These are phyloP conservation scores for Saturnia japonica DNA, from an alignment of 2,888 invertebrate species.

Conservation along the genomic window DNA sequence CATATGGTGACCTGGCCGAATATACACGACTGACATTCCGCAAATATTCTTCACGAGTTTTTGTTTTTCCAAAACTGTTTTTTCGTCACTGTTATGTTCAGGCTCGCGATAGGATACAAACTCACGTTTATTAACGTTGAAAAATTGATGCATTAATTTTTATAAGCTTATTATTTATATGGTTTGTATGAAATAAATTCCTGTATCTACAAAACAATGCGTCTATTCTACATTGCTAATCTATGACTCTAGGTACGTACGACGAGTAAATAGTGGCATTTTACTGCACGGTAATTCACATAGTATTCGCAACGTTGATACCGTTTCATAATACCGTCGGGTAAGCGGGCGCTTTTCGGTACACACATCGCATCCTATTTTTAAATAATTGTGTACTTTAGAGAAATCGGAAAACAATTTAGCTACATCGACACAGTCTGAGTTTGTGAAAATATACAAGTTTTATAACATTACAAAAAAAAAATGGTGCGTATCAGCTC, in stretches of 20 bases:
- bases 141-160: no score
- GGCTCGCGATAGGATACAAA: no score
- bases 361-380: slow-evolving; percentile 14
- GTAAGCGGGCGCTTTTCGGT: slow-evolving; percentile 17
- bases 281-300: slow-evolving; percentile 16
- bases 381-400: slow-evolving; percentile 20
- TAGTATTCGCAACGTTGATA: slow-evolving; percentile 16
- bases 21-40: no score
- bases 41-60: no score
- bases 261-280: slow-evolving; percentile 20
- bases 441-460: slow-evolving; percentile 2
- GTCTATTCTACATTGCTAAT: slow-evolving; percentile 1
- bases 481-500: background rate
- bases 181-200: no score
- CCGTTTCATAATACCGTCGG: slow-evolving; percentile 20
- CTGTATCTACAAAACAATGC: background rate
- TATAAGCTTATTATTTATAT: no score
- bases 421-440: slow-evolving; percentile 7
- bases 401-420: slow-evolving; percentile 23
- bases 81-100: no score
- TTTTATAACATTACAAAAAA: slow-evolving; percentile 9
- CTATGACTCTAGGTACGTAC: no score
- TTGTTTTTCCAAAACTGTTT: no score
- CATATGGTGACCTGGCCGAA: no score
- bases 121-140: no score